These are phyloP conservation scores for Smittia sp. DNA, from an alignment of 2,888 invertebrate species.

Conservation along the genomic window DNA sequence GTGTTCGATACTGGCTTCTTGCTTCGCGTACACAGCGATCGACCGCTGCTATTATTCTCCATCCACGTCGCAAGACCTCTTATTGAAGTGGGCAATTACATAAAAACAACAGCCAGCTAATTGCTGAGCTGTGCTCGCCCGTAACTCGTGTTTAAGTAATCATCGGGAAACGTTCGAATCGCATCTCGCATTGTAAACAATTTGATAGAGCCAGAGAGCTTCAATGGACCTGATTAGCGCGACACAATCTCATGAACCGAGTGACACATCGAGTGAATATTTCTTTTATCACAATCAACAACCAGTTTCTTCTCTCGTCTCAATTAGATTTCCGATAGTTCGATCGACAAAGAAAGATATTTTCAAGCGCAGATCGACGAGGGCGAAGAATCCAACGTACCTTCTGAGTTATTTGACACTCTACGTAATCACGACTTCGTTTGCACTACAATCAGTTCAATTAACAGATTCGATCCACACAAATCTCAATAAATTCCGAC, in stretches of 20 bases:
- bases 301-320: neutral
- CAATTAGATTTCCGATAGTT: neutral
- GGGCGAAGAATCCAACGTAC: neutral
- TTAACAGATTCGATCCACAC: neutral
- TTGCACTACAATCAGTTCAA: neutral
- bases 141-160: neutral
- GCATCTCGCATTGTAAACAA: neutral
- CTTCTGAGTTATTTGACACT: neutral
- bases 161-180: neutral
- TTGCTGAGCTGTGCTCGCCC: neutral
- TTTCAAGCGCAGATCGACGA: neutral
- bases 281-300: neutral
- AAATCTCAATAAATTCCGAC: neutral
- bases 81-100: neutral
- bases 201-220: no score
- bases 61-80: neutral
- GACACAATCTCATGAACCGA: neutral
- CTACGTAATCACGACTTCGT: neutral
- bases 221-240: neutral
- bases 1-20: conserved; percentile 1
- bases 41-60: neutral
- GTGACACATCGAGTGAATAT: neutral
- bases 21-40: neutral
- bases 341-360: neutral
- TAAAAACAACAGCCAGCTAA: neutral